phyloP scores from a whole-genome alignment of 2,797 vertebrate genomes.

The Thamnophis elegans region DNA sequence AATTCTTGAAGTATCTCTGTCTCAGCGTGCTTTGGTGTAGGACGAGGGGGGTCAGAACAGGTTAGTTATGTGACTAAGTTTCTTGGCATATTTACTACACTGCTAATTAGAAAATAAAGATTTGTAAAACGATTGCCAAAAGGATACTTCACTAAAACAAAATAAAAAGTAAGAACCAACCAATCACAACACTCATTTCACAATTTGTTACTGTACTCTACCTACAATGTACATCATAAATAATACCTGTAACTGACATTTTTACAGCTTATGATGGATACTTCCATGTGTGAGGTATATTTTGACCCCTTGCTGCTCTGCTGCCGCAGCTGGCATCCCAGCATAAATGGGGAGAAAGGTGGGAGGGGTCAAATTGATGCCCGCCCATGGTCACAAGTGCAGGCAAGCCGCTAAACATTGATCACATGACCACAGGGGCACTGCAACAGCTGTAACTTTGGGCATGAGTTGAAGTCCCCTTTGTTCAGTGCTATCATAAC shows the following conservation, averaged over 20 bases:
- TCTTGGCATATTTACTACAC: not conserved
- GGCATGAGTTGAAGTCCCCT: not conserved
- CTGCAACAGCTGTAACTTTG: not conserved
- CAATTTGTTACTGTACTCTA: not conserved
- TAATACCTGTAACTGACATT: not conserved
- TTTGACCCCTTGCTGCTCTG: not conserved
- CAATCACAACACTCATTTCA: not conserved
- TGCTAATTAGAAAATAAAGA: not conserved
- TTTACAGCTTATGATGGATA: not conserved
- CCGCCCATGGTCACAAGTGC: not conserved
- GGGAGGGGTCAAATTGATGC: not conserved
- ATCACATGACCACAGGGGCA: not conserved
- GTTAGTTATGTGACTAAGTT: not conserved
- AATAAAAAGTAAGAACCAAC: not conserved
- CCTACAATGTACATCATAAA: not conserved
- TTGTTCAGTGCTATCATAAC: not conserved
- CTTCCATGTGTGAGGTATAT: no score
- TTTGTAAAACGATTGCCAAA: not conserved
- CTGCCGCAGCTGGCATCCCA: not conserved
- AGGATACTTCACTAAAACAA: no score
- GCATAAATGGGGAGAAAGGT: not conserved
- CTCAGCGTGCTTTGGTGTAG: no score
- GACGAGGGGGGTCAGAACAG: no score
- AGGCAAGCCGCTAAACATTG: not conserved
- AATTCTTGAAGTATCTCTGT: no score